A percentile compares a stretch with the other conserved stretches of the same genome.
Evolutionary conservation across 1,140 invertebrate species (phyloP).

Genomic region (Zaprionus tsacasi): DNA sequence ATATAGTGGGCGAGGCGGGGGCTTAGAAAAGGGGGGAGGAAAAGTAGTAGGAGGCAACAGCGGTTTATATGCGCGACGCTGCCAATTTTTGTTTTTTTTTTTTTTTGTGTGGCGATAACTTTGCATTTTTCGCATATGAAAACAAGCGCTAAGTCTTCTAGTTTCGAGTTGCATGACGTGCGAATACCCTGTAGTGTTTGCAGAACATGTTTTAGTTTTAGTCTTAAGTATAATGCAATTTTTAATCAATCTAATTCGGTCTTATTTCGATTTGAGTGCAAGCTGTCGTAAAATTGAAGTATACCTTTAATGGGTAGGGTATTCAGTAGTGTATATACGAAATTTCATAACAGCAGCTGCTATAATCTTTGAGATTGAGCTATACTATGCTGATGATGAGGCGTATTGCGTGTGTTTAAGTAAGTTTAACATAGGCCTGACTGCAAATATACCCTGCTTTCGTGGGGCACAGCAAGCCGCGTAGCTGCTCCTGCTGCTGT

Average conservation of each 20-base stretch:
- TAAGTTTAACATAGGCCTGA: neutral
- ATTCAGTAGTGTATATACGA: neutral
- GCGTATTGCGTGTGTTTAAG: neutral
- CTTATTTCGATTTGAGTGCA: neutral
- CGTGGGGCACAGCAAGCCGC: neutral
- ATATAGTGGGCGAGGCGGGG: neutral
- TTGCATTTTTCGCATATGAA: conserved; percentile 47
- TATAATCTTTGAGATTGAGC: neutral
- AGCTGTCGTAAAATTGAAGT: neutral
- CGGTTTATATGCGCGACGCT: conserved; percentile 12
- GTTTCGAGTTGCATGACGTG: neutral
- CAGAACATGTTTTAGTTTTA: neutral
- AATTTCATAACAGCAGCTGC: neutral
- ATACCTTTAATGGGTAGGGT: neutral
- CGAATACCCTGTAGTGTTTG: neutral
- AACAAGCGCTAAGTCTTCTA: conserved; percentile 19
- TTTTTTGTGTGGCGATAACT: conserved; percentile 30
- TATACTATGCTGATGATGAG: neutral
- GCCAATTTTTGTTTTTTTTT: neutral
- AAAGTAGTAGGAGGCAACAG: neutral
- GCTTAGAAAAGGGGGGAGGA: neutral
- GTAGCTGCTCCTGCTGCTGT: conserved; percentile 22
- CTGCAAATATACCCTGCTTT: neutral
- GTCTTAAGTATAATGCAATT: no score
- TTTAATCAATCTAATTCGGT: no score